These are phyloP conservation scores for Vollenhovia emeryi DNA, from an alignment of 1,140 invertebrate genomes.

Conservation along the genomic window DNA sequence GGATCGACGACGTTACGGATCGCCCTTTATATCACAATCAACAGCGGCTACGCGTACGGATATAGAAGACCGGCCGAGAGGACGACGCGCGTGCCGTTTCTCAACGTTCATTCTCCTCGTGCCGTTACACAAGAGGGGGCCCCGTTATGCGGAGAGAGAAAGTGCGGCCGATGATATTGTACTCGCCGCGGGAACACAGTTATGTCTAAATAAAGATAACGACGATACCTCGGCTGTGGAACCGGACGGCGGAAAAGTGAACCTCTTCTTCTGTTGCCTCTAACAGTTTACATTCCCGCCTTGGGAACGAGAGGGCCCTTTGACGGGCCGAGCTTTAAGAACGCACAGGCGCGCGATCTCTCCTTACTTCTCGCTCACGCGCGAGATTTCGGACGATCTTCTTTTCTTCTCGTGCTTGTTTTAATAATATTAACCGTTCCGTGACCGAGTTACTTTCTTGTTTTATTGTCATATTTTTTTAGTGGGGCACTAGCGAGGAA, in stretches of 20 bases:
- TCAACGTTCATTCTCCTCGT: conserved; percentile 58
- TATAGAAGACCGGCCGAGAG: conserved; percentile 30
- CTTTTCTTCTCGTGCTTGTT: neutral
- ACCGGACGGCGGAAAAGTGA: conserved; percentile 55
- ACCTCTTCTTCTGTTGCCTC: conserved; percentile 1
- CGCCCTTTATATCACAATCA: conserved; percentile 34
- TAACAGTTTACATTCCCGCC: conserved; percentile 34
- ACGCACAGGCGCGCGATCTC: neutral
- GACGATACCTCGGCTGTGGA: conserved; percentile 66
- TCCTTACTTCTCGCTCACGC: neutral
- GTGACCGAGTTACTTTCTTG: too few species aligned
- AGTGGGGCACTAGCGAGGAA: too few species aligned
- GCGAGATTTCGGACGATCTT: neutral
- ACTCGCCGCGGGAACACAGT: conserved; percentile 62
- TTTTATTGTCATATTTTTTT: neutral
- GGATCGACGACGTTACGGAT: conserved; percentile 28
- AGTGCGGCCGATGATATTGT: conserved; percentile 71
- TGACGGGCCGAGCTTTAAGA: neutral
- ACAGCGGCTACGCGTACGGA: conserved; percentile 24
- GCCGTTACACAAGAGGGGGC: conserved; percentile 70
- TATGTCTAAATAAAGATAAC: conserved; percentile 70
- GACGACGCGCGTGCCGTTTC: conserved; percentile 67
- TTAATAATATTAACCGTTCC: too few species aligned
- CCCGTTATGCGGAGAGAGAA: conserved; percentile 74
- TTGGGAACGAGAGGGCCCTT: neutral